Evolutionary conservation across 1,140 invertebrate species (phyloP).

Genomic region (Mycetomoellerius zeteki): DNA sequence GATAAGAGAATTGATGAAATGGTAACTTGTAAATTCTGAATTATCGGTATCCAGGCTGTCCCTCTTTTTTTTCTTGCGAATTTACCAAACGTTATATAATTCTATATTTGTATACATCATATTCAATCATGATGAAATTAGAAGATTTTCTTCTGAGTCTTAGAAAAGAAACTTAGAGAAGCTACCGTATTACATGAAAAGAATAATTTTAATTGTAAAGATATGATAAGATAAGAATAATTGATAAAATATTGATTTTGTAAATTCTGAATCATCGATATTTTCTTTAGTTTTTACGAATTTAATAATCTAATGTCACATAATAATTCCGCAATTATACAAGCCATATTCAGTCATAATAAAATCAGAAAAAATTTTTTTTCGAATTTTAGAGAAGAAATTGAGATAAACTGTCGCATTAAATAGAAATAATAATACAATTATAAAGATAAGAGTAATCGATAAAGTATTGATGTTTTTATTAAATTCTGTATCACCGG

Average conservation of each 20-base stretch:
- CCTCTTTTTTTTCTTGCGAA: neutral
- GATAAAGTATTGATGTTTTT: neutral
- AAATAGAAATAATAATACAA: constrained; percentile 14
- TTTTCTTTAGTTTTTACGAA: neutral
- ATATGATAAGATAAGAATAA: neutral
- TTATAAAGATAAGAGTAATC: constrained; percentile 1
- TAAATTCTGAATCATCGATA: neutral
- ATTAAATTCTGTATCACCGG: constrained; percentile 4
- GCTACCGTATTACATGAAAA: neutral
- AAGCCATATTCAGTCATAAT: neutral
- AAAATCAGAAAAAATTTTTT: neutral
- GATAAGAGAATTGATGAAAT: neutral
- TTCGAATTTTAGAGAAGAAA: neutral
- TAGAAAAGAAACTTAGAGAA: neutral
- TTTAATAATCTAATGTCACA: neutral
- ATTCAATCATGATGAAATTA: neutral
- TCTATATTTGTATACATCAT: neutral
- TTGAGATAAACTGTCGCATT: neutral
- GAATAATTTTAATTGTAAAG: constrained; percentile 1
- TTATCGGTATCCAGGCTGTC: neutral
- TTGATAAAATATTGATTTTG: neutral
- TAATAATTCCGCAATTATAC: neutral
- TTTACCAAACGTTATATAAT: neutral
- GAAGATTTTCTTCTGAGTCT: neutral
- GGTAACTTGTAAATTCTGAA: neutral